Evolutionary conservation across 2,888 invertebrate species (phyloP), one percentile per base, ranked within the genome.

Genomic region (Drosophila setosimentum): DNA sequence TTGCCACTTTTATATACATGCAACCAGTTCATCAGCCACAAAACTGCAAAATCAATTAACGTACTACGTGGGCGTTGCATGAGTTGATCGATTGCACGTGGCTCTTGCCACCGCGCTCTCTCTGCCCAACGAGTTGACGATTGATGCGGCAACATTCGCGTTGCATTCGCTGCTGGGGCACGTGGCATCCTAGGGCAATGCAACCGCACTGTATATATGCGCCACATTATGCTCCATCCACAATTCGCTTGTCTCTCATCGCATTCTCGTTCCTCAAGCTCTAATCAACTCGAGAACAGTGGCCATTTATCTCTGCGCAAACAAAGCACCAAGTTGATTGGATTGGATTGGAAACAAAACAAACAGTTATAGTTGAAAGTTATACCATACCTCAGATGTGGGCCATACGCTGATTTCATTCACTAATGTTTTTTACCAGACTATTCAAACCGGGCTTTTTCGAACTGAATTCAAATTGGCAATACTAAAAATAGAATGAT

Each of bases 21-120:
- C 24, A 59, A 71, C 73, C 55, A 68, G 35, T 53, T 62, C 63
- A 60, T 57, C 50, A 37, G 54, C 29, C 63, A 62, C 64, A 73
- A 67, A 70, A 53, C 81, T 72, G 83, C 80, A 78, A 76, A 82
- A 87, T 86, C 85, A 89, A 86, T 86, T 86, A 89, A 87, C 78
- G 70, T 74, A 69, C 71, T 63, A 73, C 78, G 78, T 76, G 78
- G 59, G 76, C 72, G 53, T 65, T 63, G 64, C 73, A 61, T 32
- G 35, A 58, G 78, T 77, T 84, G 84, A 84, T 84, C 81, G 84
- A 84, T 88, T 74, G 69, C 89, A 57, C 24, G 32, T 49, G 61
- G 49, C 69, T 54, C 35, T 30, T 60, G 58, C 51, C 21, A 42
- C 51, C 13, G 35, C 24, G 49, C 51, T 32, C 42, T 51, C 29